Base-by-base conservation (phyloP, 2,888 invertebrate species). In the Hyppa rectilinea region DNA sequence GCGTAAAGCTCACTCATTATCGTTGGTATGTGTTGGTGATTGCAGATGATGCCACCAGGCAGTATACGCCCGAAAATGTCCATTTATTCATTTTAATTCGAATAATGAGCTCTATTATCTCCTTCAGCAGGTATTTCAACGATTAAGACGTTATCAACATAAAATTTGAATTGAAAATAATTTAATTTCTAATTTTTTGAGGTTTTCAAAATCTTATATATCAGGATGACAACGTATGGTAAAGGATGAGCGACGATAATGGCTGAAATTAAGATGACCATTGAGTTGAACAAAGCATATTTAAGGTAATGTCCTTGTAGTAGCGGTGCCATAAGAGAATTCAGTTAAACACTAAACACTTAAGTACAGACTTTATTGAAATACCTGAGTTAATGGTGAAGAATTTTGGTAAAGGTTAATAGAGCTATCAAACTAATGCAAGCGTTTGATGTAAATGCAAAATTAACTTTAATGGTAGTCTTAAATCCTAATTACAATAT, bases 341-440 rank as follows among this genome's bases (percentile, higher is more conserved):
- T 34, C 10, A 29, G 45, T 4, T 29, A 31, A 20, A 20, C 20
- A 34, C 3, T 29, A 71, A 52, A 47, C 14, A 38, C 12, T 47
- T 5, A 52, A 29, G 31, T 40, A 29, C 17, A 34, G 0, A 26
- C 17, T 61, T 50, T 58, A 65, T 71, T 67, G 14, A 63, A 67
- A 67, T 59, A 62, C 66, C 29, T 10, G 4, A 59, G 34, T 50
- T 49, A 63, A 78, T 66, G 45, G 49, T 14, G 20, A 63, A 60
- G 45, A 60, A 61, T 64, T 10, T 47, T 20, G 4, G 29, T 29
- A 78, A 74, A 78, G 60, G 60, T 80, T 78, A 78, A 79, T 52
- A 68, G 43, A 79, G 31, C 67, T 64, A 74, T 67, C 60, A 73
- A 53, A 61, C 36, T 43, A 49, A 43, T 52, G 53, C 80, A 67